Percentiles rank a stretch among this genome's conserved stretches.
Conservation (phyloP, 1,140 invertebrate genomes). For the Neodiprion lecontei region DNA sequence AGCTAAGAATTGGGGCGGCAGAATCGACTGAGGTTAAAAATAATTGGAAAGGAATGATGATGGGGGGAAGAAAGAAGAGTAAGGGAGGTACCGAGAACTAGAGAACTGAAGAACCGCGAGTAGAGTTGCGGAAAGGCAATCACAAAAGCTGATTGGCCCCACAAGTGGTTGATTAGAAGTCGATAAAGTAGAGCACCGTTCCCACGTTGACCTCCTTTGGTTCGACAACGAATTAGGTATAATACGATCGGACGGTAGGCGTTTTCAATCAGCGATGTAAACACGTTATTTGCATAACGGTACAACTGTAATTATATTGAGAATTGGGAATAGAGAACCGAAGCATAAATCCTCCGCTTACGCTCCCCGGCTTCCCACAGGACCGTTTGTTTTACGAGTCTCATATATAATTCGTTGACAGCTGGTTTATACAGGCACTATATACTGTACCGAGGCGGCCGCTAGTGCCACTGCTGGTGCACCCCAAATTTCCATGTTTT, state of each 20-base stretch:
- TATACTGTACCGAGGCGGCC: too few relatives aligned
- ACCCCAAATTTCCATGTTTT: not conserved
- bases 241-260: not conserved
- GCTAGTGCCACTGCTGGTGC: not conserved
- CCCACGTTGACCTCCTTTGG: not conserved
- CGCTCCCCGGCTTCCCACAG: not conserved
- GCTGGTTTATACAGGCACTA: not conserved
- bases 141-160: conserved; percentile 14
- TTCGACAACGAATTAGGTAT: not conserved
- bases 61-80: not conserved
- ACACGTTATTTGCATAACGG: not conserved
- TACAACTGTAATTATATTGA: conserved; percentile 1
- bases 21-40: too few relatives aligned
- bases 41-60: too few relatives aligned
- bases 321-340: not conserved
- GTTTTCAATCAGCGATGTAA: conserved; percentile 1
- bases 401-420: conserved; percentile 1
- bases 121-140: conserved; percentile 6
- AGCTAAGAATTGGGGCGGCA: too few relatives aligned
- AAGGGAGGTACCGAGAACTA: not conserved
- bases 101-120: not conserved
- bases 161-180: conserved; percentile 16
- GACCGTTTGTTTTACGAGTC: conserved; percentile 7
- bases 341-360: not conserved
- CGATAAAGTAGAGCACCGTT: conserved; percentile 12